Evolutionary conservation across 2,797 vertebrate genomes (phyloP).

Genomic region (Adrianichthys oophorus): DNA sequence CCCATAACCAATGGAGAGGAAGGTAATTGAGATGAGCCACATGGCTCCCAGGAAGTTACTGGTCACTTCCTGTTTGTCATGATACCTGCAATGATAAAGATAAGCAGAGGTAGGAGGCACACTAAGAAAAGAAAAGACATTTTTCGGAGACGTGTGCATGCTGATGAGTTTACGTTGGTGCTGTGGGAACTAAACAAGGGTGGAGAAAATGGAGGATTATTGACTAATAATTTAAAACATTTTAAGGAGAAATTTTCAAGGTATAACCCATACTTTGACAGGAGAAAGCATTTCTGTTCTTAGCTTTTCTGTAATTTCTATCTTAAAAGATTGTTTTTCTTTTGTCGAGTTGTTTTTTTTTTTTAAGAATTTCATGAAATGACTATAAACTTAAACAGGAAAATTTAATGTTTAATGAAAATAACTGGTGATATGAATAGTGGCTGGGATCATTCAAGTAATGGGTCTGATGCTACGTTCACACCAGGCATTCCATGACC

Average conservation of each 20-base stretch:
- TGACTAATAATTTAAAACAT: conserved; percentile 25
- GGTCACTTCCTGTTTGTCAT: conserved; percentile 96
- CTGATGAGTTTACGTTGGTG: conserved; percentile 49
- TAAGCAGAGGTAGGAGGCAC: conserved; percentile 52
- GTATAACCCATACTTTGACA: conserved; percentile 16
- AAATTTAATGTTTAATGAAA: conserved; percentile 30
- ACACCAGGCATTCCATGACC: conserved; percentile 25
- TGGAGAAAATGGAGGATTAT: conserved; percentile 35
- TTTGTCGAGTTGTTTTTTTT: neutral
- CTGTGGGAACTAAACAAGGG: conserved; percentile 44
- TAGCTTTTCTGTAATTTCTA: conserved; percentile 22
- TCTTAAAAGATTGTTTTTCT: neutral
- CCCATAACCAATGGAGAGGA: conserved; percentile 95
- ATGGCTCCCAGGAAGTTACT: conserved; percentile 97
- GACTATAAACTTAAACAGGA: conserved; percentile 28
- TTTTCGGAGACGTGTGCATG: conserved; percentile 52
- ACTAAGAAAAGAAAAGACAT: conserved; percentile 66
- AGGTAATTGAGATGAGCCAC: conserved; percentile 98
- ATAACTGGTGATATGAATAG: conserved; percentile 25
- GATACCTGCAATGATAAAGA: conserved; percentile 85
- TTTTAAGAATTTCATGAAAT: conserved; percentile 17
- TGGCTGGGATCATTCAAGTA: conserved; percentile 16
- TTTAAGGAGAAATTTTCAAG: conserved; percentile 22
- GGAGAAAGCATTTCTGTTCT: conserved; percentile 13
- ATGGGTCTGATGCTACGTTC: conserved; percentile 15